Conservation (phyloP, 2,797 vertebrate species). For the Falco cherrug region DNA sequence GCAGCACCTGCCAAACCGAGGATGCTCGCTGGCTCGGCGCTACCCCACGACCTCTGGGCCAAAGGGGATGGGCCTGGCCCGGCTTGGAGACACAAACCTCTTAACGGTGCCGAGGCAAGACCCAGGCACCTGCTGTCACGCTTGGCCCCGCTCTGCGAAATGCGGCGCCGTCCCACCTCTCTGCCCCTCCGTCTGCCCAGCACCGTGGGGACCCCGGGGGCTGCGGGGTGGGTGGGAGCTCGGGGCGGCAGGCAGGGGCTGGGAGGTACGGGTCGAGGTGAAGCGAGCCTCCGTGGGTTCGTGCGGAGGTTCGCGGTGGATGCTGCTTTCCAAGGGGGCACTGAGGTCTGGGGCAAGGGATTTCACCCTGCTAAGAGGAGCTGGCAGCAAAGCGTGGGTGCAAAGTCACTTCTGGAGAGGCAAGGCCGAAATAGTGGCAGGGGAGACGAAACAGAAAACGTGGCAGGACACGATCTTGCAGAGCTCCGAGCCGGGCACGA, state of each 20-base stretch:
- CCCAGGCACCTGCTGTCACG: not conserved
- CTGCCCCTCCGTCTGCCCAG: not conserved
- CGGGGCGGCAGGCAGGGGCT: accelerated
- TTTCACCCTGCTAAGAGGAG: not conserved
- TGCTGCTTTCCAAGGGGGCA: not conserved
- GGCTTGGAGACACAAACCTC: not conserved
- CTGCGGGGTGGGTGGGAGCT: not conserved
- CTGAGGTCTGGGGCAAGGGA: not conserved
- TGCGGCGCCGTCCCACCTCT: accelerated
- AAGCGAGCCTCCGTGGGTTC: accelerated
- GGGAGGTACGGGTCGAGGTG: not conserved
- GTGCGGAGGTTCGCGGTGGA: not conserved
- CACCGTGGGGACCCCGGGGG: no score
- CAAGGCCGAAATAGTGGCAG: not conserved
- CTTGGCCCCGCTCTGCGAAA: not conserved
- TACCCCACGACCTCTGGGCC: not conserved
- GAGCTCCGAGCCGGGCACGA: accelerated
- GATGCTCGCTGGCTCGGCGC: not conserved
- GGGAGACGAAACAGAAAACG: not conserved
- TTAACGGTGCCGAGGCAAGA: not conserved
- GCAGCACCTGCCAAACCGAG: not conserved
- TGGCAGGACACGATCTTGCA: not conserved
- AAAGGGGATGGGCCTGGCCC: not conserved
- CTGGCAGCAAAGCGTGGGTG: not conserved
- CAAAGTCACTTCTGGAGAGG: not conserved